Base-by-base conservation (phyloP, 2,113 vertebrate genomes). In the Lophius piscatorius region DNA sequence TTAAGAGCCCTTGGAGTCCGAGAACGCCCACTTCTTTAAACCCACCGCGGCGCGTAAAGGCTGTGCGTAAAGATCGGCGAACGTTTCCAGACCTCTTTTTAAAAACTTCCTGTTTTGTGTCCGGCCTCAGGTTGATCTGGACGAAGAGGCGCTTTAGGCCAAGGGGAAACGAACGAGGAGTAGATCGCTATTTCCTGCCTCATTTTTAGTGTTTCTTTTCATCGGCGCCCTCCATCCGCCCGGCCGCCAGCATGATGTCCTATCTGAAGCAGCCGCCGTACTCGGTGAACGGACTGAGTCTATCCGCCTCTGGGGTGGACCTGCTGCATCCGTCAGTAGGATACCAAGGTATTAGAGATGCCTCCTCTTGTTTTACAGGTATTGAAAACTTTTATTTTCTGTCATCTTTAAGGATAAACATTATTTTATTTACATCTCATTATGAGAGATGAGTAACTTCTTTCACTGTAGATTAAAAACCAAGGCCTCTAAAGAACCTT, bases 191-290 rank as follows among this genome's bases (percentile, higher is more conserved):
- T 28, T 50, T n/a, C 29, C 42, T 55, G 48, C 52, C 44, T 50
- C 24, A 12, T 45, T 51, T 40, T 41, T 51, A 23, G 4, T 26
- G 9, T 40, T 62, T 51, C 50, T 74, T 33, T 69, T 60, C 70
- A 29, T 67, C 26, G 78, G 63, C 71, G 34, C 35, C 80, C 80
- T 77, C 26, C n/a, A n/a, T n/a, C 62, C 63, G 47, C 70, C 74
- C 87, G 85, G 92, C 92, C 79, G 92, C 94, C 94, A 97, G 91
- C 92, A 98, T 99, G 96, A 98, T 99, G 96, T 97, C 96, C 89
- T 99, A 98, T 93, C 90, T 98, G 87, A 98, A 99, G 92, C 96
- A 98, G 93, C 94, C 95, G 85, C 95, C 97, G 90, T 99, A 98
- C 38, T 92, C 96, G 75, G 94, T 99, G 89, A 99, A 98, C 91